Conservation (phyloP, 2,888 invertebrate species). For the Steinernema scapterisci region DNA sequence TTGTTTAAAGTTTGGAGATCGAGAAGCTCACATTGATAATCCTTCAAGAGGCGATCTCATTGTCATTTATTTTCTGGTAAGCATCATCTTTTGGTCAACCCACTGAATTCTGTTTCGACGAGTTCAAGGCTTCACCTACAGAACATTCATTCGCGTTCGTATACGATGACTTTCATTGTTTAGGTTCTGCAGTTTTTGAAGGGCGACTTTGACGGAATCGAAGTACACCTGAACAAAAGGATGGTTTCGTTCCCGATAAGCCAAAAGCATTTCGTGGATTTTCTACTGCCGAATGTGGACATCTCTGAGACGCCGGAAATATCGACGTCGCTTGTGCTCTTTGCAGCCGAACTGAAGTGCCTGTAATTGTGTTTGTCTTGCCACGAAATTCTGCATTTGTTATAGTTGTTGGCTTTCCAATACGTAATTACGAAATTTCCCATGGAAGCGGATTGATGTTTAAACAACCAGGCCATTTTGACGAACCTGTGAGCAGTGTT, state of each 20-base stretch:
- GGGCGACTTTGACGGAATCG: neutral
- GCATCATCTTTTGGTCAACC: too few species aligned
- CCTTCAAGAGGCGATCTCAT: neutral
- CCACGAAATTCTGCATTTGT: too few species aligned
- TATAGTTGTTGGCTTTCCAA: too few species aligned
- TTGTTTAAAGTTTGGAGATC: neutral
- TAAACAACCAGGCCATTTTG: too few species aligned
- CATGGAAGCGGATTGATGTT: too few species aligned
- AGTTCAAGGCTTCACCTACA: too few species aligned
- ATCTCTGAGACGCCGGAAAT: neutral
- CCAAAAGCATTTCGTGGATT: neutral
- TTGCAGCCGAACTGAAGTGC: neutral
- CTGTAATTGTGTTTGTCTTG: neutral
- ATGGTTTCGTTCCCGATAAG: neutral
- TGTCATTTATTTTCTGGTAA: neutral
- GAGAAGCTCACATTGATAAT: neutral
- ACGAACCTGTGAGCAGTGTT: too few species aligned
- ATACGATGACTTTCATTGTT: neutral
- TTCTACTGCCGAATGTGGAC: neutral
- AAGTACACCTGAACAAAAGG: neutral
- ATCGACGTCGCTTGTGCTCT: neutral
- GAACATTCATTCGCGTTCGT: too few species aligned
- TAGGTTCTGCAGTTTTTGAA: neutral
- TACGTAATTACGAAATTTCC: too few species aligned
- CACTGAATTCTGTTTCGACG: too few species aligned